These are phyloP conservation scores for Conger conger DNA, from an alignment of 2,113 vertebrate species.

Conservation along the genomic window DNA sequence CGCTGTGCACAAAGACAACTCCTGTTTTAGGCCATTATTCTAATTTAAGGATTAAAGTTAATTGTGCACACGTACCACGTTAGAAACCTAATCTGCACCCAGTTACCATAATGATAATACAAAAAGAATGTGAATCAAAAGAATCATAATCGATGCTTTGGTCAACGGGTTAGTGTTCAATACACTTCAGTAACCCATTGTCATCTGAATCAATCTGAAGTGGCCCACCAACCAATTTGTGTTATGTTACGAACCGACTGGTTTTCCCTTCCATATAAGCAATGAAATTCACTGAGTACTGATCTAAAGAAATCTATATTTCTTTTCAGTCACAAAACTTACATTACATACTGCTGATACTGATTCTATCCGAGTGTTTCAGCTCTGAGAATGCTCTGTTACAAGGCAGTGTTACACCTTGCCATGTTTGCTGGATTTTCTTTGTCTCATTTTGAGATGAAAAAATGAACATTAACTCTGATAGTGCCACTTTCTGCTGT, in stretches of 20 bases:
- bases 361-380: not conserved
- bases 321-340: not conserved
- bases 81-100: not conserved
- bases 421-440: not conserved
- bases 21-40: not conserved
- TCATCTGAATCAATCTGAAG: not conserved
- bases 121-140: not conserved
- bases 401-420: not conserved
- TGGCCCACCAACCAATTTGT: not conserved
- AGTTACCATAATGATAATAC: not conserved
- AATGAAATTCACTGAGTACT: not conserved
- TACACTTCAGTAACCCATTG: not conserved
- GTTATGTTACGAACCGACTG: not conserved
- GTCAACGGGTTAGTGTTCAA: not conserved
- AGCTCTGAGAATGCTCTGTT: not conserved
- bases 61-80: not conserved
- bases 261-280: not conserved
- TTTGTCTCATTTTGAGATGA: not conserved
- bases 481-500: not conserved
- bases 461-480: not conserved
- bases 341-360: too few relatives aligned
- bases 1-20: not conserved
- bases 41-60: not conserved
- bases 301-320: not conserved
- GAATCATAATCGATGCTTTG: not conserved